Base-by-base conservation (phyloP, 1,140 invertebrate genomes). In the Drosophila hydei region DNA sequence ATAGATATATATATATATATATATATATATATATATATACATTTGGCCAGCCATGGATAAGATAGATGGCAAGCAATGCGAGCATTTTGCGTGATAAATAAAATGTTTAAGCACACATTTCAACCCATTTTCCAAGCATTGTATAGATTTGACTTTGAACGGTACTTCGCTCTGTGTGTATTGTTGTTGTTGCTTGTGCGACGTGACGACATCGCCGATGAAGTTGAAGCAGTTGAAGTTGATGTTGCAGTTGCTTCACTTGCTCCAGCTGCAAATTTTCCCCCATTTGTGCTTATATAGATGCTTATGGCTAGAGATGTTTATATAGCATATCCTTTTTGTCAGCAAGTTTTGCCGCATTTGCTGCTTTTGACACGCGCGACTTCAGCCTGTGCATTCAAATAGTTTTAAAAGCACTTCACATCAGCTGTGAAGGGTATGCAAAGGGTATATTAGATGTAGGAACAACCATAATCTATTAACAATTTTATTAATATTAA, bases 61-160 rank as follows among this genome's bases (percentile, higher is more conserved):
- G 48, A 68, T 72, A 61, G 48, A 68, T 67, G 69, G 62, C 1
- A 50, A 52, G 68, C 68, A 65, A 51, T 71, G 74, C 72, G 67
- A 74, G 68, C 75, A 81, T 87, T 87, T 85, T 79, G 77, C 70
- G 83, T 87, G 81, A 85, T 85, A 85, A 85, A 85, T 85, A 85
- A 85, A 85, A 85, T 87, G 81, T 85, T 85, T 85, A 85, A 85
- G 81, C 81, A 88, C 81, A 85, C 83, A 87, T 85, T 85, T 85
- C 67, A 77, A 80, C 43, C 77, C 77, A 45, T 45, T 45, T 45
- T 45, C 43, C 43, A 1, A 12, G 70, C 71, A 77, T 87, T 87
- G 70, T 87, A 60, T 87, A 85, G 81, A 85, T 85, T 87, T 81
- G 81, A 85, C 81, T 85, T 80, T 77, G 73, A 85, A 87, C 71